Evolutionary conservation across 2,113 vertebrate genomes (phyloP).

Genomic region (Mionectes macconnelli): DNA sequence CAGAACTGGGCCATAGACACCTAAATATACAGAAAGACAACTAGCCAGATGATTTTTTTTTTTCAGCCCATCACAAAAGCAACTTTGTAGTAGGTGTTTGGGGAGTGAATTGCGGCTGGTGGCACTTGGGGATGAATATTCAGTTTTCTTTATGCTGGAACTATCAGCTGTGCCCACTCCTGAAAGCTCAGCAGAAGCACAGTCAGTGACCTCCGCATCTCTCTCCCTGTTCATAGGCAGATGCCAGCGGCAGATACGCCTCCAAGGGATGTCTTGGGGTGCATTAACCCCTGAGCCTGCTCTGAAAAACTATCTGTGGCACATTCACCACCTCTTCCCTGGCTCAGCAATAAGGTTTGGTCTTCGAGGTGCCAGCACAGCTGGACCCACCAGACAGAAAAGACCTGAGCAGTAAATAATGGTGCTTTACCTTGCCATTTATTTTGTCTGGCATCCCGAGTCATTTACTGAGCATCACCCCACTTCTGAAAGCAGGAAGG

Average conservation of each 20-base stretch:
- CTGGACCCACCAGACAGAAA: not conserved
- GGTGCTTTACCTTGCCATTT: not conserved
- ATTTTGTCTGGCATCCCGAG: not conserved
- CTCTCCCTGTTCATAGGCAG: fast-evolving
- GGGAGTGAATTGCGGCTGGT: not conserved
- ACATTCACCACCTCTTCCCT: not conserved
- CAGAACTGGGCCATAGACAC: not conserved
- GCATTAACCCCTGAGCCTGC: not conserved
- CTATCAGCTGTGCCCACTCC: not conserved
- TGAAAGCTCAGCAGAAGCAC: not conserved
- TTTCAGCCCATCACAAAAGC: not conserved
- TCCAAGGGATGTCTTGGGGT: not conserved
- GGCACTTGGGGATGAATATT: not conserved
- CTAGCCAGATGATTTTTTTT: not conserved
- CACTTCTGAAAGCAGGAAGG: not conserved
- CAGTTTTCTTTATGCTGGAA: not conserved
- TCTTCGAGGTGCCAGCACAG: not conserved
- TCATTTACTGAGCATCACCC: not conserved
- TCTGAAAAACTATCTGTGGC: not conserved
- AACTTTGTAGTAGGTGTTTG: not conserved
- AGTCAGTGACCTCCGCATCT: not conserved
- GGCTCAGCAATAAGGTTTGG: not conserved
- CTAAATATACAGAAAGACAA: not conserved
- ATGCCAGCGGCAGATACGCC: not conserved
- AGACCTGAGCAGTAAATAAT: not conserved